These are phyloP conservation scores for Bergia sp. DNA, from an alignment of 92 coral and sea anemone genomes.

Conservation along the genomic window DNA sequence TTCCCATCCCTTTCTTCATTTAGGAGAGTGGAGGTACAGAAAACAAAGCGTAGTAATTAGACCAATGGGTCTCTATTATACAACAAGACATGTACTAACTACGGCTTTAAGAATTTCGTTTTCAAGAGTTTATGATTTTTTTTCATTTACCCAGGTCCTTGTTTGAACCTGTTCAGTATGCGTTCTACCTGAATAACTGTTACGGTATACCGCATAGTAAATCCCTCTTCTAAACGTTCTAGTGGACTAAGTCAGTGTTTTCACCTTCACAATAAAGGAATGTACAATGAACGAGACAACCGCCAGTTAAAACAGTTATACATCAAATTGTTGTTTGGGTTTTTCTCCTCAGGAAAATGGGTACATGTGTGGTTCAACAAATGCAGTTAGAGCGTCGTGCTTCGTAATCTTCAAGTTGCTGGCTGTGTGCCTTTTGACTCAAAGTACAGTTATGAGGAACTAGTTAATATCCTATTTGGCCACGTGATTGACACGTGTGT, in stretches of 20 bases:
- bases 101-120: no score
- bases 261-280: not conserved
- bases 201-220: no score
- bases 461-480: not conserved
- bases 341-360: constrained; percentile 30
- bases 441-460: not conserved
- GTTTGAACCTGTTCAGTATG: no score
- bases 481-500: not conserved
- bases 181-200: no score
- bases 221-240: no score
- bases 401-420: constrained; percentile 20
- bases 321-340: not conserved
- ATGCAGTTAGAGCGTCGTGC: constrained; percentile 21
- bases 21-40: no score
- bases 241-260: not conserved
- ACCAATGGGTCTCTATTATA: no score
- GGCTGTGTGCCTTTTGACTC: not conserved
- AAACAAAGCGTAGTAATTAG: no score
- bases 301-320: not conserved
- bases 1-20: no score
- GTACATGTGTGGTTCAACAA: constrained; percentile 24
- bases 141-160: no score
- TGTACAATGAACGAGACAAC: not conserved
- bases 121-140: no score
- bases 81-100: no score